Base-by-base conservation (phyloP, 2,797 vertebrate species). In the Florisuga fusca region DNA sequence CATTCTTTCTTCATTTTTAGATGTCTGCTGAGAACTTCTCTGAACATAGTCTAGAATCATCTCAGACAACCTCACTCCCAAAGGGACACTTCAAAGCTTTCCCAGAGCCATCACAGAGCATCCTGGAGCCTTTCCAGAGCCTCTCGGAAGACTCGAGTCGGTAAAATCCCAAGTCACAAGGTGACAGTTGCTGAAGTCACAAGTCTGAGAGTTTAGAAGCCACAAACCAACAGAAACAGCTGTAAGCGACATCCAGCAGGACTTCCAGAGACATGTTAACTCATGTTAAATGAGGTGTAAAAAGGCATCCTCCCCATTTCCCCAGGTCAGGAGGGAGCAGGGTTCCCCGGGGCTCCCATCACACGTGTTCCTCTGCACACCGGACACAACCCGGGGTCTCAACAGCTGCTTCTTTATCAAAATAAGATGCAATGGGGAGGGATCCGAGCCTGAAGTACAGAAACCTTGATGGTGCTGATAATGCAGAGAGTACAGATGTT, bases 201-300 rank as follows among this genome's bases (percentile, higher is more conserved):
- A 41, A 41, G 38, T 41, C 38, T 41, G 38, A 12, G 38, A 41
- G 38, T 87, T 62, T 84, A 82, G 79, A 48, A 87, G 71, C 38
- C 82, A n/a, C 62, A 31, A 62, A 87, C 46, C 23, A 34, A 64
- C 73, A 86, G 81, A 57, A 94, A 51, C 48, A 87, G 71, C 84
- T 95, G 93, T n/a, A 87, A 90, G 84, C 16, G 78, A 74, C 31
- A 14, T 3, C 1, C 55, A 45, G 82, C 12, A 73, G 73, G 83
- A 25, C 62, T 36, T 7, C 13, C 11, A 21, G 63, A 58, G 74
- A 73, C 72, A 51, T n/a, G 81, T 50, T 57, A 81, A 72, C 82
- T 93, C n/a, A 6, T 69, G 82, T 61, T 89, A 93, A 95, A 89
- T 89, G 19, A n/a, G 90, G 92, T 91, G 91, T 91, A 92, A 97